These are phyloP conservation scores for Girardinichthys multiradiatus DNA, from an alignment of 2,113 vertebrate species.

Conservation along the genomic window DNA sequence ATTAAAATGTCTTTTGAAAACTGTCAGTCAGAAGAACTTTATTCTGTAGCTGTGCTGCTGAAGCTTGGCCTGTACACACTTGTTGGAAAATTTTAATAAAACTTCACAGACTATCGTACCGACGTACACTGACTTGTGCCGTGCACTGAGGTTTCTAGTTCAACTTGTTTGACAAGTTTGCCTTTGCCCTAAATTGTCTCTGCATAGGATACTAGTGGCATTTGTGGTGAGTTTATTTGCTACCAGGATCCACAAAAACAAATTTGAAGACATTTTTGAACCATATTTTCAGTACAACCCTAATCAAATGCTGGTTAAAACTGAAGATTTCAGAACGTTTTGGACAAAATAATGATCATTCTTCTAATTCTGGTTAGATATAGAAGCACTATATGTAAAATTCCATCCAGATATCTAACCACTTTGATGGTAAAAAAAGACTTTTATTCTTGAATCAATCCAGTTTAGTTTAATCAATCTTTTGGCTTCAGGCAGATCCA, in stretches of 20 bases:
- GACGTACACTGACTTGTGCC: background rate
- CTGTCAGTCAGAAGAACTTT: background rate
- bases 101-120: background rate
- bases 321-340: too few relatives aligned
- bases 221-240: background rate
- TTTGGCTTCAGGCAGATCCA: too few relatives aligned
- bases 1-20: background rate
- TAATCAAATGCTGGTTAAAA: background rate
- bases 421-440: too few relatives aligned
- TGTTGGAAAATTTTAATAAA: constrained; percentile 3
- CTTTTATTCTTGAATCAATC: too few relatives aligned
- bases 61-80: background rate
- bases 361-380: too few relatives aligned
- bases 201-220: background rate
- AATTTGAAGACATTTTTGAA: background rate
- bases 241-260: background rate
- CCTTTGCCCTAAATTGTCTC: too few relatives aligned
- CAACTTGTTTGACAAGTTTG: constrained; percentile 35
- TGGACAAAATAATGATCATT: too few relatives aligned
- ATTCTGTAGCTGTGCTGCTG: background rate
- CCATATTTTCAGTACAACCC: background rate
- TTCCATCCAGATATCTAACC: too few relatives aligned
- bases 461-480: too few relatives aligned
- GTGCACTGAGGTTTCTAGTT: constrained; percentile 2
- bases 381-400: too few relatives aligned